Base-by-base conservation (phyloP, 35 echinoderm and acorn worm genomes). In the Ptychodera flava region DNA sequence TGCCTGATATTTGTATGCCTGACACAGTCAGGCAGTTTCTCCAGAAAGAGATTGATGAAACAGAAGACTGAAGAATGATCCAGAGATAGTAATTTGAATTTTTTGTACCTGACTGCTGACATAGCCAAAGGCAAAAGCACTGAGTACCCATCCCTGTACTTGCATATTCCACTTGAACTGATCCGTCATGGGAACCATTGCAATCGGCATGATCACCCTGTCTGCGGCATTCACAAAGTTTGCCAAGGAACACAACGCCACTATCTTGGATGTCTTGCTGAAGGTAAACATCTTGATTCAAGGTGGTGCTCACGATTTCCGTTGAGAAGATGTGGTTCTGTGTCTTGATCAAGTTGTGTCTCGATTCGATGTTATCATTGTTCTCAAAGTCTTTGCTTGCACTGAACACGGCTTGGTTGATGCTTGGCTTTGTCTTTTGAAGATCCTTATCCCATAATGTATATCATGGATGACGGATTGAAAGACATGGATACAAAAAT, bases 181-280 rank as follows among this genome's bases (percentile, higher is more conserved):
- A 79, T 99, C 96, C 6, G 93, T 79, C 96, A 99, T 99, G 0
- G 92, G 93, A 31, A 94, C 96, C 0, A 99, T 87, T 16, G 96
- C 96, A 76, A 99, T 99, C 0, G 96, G 96, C 96, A 99, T 99
- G 81, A 99, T 99, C 15, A 94, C 93, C 35, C 96, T 90, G 34
- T 99, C 96, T 28, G 96, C 96, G 0, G 96, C 96, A 89, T 99
- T 99, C 83, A 99, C 92, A 80, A 99, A 99, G 34, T 99, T 99
- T 22, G 96, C 96, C 86, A 99, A 78, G 28, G 92, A 90, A 85
- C 96, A 99, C 31, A 99, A 82, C 81, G 88, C 92, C 38, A 94
- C 92, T 35, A 94, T 85, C 85, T 83, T 83, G 32, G 82, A 34
- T 27, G 34, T 83, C 35, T 36, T 83, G 1, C 33, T 36, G 16